Conservation (phyloP, 2,797 vertebrate genomes). For the Remorina albescens region DNA sequence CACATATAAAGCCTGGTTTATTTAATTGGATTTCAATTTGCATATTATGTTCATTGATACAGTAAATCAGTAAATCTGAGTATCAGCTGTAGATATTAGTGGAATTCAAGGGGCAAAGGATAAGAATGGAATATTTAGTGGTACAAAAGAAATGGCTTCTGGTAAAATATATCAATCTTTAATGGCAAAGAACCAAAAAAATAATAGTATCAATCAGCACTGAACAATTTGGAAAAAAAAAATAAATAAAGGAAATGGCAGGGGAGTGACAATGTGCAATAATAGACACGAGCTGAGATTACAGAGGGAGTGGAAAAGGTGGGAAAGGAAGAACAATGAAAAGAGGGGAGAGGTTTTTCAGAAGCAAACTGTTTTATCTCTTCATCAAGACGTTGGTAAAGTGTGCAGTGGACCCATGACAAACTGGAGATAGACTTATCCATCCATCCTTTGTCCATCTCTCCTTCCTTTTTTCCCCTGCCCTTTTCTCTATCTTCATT, state of each 20-base stretch:
- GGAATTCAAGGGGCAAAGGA: not conserved
- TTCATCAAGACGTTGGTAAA: not conserved
- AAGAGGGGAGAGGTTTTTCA: constrained; percentile 5
- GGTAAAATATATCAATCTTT: not conserved
- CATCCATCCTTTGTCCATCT: constrained; percentile 1
- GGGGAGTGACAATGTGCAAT: not conserved
- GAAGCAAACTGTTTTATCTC: constrained; percentile 12
- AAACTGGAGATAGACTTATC: not conserved
- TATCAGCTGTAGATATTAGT: too few species aligned
- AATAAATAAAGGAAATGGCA: too few species aligned
- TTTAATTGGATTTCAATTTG: not conserved
- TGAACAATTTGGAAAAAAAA: constrained; percentile 27
- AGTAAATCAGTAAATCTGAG: not conserved
- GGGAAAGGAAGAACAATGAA: not conserved
- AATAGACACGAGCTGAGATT: constrained; percentile 16
- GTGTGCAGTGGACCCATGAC: not conserved
- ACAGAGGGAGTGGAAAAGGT: constrained; percentile 12
- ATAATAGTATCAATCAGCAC: constrained; percentile 3
- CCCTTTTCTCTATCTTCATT: constrained; percentile 11
- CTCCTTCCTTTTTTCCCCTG: not conserved
- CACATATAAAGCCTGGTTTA: not conserved
- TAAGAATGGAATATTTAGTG: not conserved
- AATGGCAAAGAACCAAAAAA: constrained; percentile 3
- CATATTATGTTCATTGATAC: not conserved
- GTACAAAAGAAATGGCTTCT: constrained; percentile 3